Percentiles rank a stretch among this genome's conserved stretches.
Evolutionary conservation across 2,113 vertebrate genomes (phyloP).

Genomic region (Cinclus cinclus): DNA sequence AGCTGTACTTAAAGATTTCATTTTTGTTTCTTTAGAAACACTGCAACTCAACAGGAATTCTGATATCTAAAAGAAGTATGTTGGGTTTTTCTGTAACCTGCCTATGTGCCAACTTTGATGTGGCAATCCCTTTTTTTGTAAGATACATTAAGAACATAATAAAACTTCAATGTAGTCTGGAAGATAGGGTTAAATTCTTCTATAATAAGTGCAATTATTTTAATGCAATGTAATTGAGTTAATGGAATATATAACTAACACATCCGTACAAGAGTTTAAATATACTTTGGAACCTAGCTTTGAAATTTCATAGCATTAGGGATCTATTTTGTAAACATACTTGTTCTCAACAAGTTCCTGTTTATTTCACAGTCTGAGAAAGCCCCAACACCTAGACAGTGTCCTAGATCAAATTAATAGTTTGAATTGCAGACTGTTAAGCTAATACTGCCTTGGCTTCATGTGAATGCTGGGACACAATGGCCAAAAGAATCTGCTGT

Average conservation of each 20-base stretch:
- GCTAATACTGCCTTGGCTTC: not conserved
- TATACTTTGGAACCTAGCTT: not conserved
- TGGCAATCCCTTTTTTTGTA: not conserved
- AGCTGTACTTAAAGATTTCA: not conserved
- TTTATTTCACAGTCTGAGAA: not conserved
- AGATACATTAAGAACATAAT: not conserved
- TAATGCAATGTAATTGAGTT: not conserved
- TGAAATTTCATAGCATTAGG: not conserved
- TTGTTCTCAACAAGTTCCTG: not conserved
- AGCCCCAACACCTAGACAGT: not conserved
- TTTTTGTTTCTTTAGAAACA: not conserved
- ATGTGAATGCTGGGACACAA: not conserved
- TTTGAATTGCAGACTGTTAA: not conserved
- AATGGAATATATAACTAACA: not conserved
- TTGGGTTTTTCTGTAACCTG: not conserved
- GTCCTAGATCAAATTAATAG: not conserved
- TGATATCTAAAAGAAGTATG: not conserved
- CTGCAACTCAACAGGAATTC: not conserved
- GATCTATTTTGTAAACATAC: not conserved
- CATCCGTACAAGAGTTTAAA: not conserved
- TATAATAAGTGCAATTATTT: not conserved
- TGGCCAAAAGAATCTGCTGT: not conserved
- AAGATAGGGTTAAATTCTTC: not conserved
- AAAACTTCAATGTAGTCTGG: not conserved
- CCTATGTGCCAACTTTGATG: not conserved